Base-by-base conservation (phyloP, 2,113 vertebrate species). In the Aegotheles bennettii region DNA sequence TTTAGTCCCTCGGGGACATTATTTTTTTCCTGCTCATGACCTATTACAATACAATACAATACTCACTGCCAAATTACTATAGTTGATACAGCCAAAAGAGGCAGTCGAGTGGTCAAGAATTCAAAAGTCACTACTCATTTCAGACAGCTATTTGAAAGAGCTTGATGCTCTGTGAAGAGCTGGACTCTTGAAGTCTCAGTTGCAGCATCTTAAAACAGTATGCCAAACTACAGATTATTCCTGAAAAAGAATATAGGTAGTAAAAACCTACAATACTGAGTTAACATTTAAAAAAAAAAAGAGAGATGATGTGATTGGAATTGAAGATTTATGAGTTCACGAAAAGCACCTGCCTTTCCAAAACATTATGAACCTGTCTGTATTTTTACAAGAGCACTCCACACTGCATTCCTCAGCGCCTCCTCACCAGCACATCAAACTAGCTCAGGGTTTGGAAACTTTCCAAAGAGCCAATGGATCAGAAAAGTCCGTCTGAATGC, bases 331-430 rank as follows among this genome's bases (percentile, higher is more conserved):
- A 64, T 36, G 42, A 89, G 35, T 21, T 73, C 43, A 19, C 10
- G 13, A 64, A 75, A 90, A 70, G 47, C 51, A 75, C 7, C 40
- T 1, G 2, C 19, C 47, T 63, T 67, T 63, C 36, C 40, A 54
- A 76, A 75, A 50, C 31, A 35, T 23, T 28, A 42, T 0, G 0
- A 5, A 35, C 29, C 20, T 54, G 26, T 35, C 60, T 33, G 24
- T 40, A 9, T 48, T 64, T 89, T 64, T 9, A 9, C 16, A 67
- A 33, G 18, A 47, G 71, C 56, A 51, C 38, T 45, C 48, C 9
- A 29, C 69, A 61, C 16, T 23, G 26, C 25, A 33, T 20, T 53
- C 38, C 35, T 77, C 65, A 51, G 28, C 42, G 65, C 31, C 70
- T 65, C 69, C 56, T 78, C 79, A 18, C 15, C 45, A 74, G 45